Evolutionary conservation across 2,797 vertebrate species (phyloP), one percentile per base, ranked within the genome.

Genomic region (Mionectes olivaceus): DNA sequence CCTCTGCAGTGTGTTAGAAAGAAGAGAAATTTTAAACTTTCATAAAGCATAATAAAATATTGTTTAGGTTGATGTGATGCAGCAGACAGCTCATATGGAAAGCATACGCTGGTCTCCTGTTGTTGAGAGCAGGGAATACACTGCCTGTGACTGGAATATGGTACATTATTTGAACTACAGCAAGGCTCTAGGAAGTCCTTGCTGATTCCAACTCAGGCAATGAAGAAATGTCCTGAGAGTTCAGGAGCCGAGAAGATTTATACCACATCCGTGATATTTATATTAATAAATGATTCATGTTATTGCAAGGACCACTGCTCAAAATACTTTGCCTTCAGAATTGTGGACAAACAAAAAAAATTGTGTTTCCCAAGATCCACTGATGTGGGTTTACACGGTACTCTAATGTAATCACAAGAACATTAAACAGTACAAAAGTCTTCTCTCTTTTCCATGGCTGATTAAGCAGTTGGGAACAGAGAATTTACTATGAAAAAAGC

Each of bases 391-490:
- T 95, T 94, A 93, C 96, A 83, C 6, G 10, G 74, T 64, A 85
- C 95, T 93, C 96, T 93, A 91, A 96, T 89, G 96, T 96, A 97
- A 97, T 97, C 95, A 93, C 83, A 85, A 95, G 96, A 94, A 97
- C 96, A 96, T 97, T 96, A 97, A 96, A 94, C 93, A 87, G 90
- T 90, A 80, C 79, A 37, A 85, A 95, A 94, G 90, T 98, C 98
- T 98, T 96, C 96, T 98, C 97, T 98, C 98, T 97, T 98, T 97
- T 97, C 98, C 97, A 97, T 96, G 97, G 97, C 97, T 98, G 98
- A 99, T 98, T 98, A 98, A 98, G 98, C 98, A 97, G 98, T 93
- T 97, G 99, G 98, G 98, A 99, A 96, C 90, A 96, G 97, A 97
- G 97, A 98, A 98, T 98, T 98, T 98, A 97, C 98, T 93, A 97